These are phyloP conservation scores for Drosophila parvula DNA, from an alignment of 1,140 invertebrate genomes.

Conservation along the genomic window DNA sequence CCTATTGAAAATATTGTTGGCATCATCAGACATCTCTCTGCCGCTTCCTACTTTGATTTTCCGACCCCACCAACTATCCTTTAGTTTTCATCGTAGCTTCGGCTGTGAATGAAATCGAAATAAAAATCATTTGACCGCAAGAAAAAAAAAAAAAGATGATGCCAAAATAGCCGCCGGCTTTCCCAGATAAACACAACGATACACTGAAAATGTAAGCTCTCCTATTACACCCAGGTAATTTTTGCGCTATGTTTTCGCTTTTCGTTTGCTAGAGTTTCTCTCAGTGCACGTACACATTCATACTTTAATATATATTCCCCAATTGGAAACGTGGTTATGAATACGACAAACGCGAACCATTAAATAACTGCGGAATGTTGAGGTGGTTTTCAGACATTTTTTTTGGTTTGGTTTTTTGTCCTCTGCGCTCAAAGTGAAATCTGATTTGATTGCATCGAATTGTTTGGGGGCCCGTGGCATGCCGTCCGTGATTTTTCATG, in stretches of 20 bases:
- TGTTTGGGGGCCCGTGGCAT: constrained; percentile 7
- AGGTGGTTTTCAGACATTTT: constrained; percentile 16
- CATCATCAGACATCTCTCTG: constrained; percentile 48
- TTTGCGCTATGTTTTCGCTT: too few species aligned
- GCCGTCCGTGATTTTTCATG: constrained; percentile 62
- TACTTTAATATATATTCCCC: constrained; percentile 26
- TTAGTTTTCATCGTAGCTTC: constrained; percentile 2
- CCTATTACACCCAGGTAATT: too few species aligned
- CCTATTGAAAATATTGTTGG: constrained; percentile 77
- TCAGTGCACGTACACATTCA: not conserved
- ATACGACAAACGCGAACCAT: constrained; percentile 58
- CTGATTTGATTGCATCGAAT: constrained; percentile 73
- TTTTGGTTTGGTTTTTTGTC: not conserved
- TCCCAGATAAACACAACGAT: constrained; percentile 21
- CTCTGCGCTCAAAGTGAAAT: constrained; percentile 58
- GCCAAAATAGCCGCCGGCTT: constrained; percentile 40
- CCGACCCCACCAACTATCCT: not conserved
- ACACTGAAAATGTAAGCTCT: constrained; percentile 7
- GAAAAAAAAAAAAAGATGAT: constrained; percentile 7
- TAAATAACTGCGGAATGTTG: constrained; percentile 63
- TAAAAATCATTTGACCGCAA: constrained; percentile 73
- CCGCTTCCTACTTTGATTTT: constrained; percentile 1
- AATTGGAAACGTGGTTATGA: constrained; percentile 67
- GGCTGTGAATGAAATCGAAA: constrained; percentile 23
- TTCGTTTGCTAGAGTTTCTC: not conserved